Evolutionary conservation across 2,113 vertebrate species (phyloP).

Genomic region (Lepus timidus): DNA sequence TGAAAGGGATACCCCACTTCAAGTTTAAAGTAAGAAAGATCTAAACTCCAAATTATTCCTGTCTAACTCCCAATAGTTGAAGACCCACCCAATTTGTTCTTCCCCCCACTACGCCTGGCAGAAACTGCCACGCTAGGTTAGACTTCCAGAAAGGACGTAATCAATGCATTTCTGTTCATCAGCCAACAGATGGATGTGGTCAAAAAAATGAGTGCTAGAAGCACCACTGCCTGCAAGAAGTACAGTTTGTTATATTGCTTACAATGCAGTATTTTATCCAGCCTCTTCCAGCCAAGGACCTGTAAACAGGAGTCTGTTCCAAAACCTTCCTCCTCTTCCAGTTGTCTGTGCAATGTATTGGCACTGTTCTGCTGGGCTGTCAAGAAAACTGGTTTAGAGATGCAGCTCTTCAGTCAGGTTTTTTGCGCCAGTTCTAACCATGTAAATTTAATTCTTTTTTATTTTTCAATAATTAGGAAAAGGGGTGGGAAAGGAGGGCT

Average conservation of each 20-base stretch:
- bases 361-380: slow-evolving; percentile 92
- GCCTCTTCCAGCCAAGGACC: slow-evolving; percentile 92
- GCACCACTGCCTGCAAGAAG: slow-evolving; percentile 89
- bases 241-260: slow-evolving; percentile 93
- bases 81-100: slow-evolving; percentile 74
- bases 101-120: slow-evolving; percentile 72
- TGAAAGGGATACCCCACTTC: slow-evolving; percentile 33
- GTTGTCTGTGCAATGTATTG: slow-evolving; percentile 91
- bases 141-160: slow-evolving; percentile 84
- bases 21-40: slow-evolving; percentile 68
- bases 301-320: slow-evolving; percentile 92
- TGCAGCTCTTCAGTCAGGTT: slow-evolving; percentile 89
- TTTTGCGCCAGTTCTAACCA: slow-evolving; percentile 87
- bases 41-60: slow-evolving; percentile 66
- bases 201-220: slow-evolving; percentile 84
- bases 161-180: slow-evolving; percentile 86
- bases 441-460: slow-evolving; percentile 64
- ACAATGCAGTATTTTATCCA: slow-evolving; percentile 93
- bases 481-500: slow-evolving; percentile 64
- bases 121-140: slow-evolving; percentile 80
- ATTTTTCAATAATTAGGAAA: slow-evolving; percentile 71
- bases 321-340: slow-evolving; percentile 93
- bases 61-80: slow-evolving; percentile 73
- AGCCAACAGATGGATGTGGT: slow-evolving; percentile 86
- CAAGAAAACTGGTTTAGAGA: slow-evolving; percentile 92